These are phyloP conservation scores for Ceratosolen fusciceps DNA, from an alignment of 1,140 invertebrate genomes.

Conservation along the genomic window DNA sequence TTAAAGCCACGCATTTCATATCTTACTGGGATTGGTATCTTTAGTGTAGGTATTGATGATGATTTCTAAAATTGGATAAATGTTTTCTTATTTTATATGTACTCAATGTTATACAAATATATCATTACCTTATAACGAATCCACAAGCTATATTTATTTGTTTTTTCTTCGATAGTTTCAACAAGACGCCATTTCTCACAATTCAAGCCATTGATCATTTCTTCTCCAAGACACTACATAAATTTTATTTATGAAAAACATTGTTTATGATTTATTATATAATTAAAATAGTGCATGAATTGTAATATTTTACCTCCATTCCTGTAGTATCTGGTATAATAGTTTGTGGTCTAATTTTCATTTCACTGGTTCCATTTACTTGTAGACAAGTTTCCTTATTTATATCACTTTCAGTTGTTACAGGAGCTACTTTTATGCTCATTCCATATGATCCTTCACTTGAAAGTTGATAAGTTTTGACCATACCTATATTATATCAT, in stretches of 20 bases:
- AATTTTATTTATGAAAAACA: slow-evolving; percentile 1
- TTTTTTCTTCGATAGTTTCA: slow-evolving; percentile 80
- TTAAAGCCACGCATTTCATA: slow-evolving; percentile 97
- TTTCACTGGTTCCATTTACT: slow-evolving; percentile 82
- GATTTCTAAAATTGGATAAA: slow-evolving; percentile 58
- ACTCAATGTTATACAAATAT: background rate
- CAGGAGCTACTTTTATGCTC: slow-evolving; percentile 87
- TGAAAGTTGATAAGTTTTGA: slow-evolving; percentile 87
- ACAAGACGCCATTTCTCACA: slow-evolving; percentile 84
- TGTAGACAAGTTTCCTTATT: slow-evolving; percentile 88
- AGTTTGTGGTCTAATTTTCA: slow-evolving; percentile 79
- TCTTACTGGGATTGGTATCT: slow-evolving; percentile 77
- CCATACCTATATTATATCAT: slow-evolving; percentile 76
- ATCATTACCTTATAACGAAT: slow-evolving; percentile 77
- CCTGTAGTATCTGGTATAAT: slow-evolving; percentile 86
- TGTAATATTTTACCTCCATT: slow-evolving; percentile 76
- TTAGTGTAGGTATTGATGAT: slow-evolving; percentile 59
- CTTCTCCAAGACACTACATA: slow-evolving; percentile 72
- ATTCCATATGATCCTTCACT: slow-evolving; percentile 78
- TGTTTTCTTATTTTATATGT: background rate
- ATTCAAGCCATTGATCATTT: slow-evolving; percentile 76
- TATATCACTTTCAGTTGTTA: slow-evolving; percentile 81
- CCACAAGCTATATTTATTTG: slow-evolving; percentile 91
- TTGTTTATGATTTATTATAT: background rate
- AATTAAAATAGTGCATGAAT: slow-evolving; percentile 44